These are phyloP conservation scores for Chitala chitala DNA, from an alignment of 2,113 vertebrate genomes.

Conservation along the genomic window DNA sequence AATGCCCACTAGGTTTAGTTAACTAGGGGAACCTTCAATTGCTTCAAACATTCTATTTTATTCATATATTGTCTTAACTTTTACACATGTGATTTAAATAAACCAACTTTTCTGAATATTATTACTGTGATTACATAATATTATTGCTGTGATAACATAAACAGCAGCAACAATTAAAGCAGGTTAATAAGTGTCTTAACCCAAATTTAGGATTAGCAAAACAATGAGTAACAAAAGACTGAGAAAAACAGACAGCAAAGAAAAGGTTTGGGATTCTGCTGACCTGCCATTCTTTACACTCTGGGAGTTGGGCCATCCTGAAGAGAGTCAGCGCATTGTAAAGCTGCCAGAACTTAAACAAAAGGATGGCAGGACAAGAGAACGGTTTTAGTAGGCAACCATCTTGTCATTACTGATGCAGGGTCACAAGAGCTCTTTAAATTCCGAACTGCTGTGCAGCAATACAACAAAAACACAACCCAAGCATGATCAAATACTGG, in stretches of 20 bases:
- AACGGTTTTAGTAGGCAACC: not conserved
- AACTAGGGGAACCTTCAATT: too few relatives aligned
- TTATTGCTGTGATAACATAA: not conserved
- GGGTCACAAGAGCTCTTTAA: not conserved
- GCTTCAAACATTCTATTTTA: too few relatives aligned
- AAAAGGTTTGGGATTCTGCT: conserved; percentile 13
- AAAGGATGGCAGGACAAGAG: not conserved
- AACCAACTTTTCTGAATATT: not conserved
- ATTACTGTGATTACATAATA: too few relatives aligned
- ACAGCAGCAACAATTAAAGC: not conserved
- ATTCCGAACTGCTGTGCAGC: too few relatives aligned
- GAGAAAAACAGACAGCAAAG: not conserved
- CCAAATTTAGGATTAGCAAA: not conserved
- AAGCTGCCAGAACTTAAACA: conserved; percentile 87
- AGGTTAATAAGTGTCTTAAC: not conserved
- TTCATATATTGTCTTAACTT: not conserved
- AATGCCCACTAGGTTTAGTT: too few relatives aligned
- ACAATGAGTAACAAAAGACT: not conserved
- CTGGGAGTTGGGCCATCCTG: conserved; percentile 74
- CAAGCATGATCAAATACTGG: not conserved
- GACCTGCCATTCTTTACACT: conserved; percentile 98
- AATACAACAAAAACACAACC: too few relatives aligned
- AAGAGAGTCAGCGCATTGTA: conserved; percentile 85
- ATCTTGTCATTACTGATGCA: not conserved
- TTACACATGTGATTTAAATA: not conserved